Conservation (phyloP, 2,113 vertebrate species). For the Cololabis saira region DNA sequence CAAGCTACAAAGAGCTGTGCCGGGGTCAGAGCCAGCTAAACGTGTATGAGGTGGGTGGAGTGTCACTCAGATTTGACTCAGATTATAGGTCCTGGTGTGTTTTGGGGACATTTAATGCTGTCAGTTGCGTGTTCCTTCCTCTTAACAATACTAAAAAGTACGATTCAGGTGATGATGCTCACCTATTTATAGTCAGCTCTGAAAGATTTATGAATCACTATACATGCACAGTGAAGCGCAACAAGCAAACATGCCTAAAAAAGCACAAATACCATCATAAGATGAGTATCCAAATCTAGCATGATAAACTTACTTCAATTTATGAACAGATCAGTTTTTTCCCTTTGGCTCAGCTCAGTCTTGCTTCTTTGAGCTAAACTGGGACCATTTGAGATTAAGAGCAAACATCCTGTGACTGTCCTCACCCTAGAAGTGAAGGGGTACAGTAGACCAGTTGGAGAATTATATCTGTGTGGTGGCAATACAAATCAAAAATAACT, state of each 20-base stretch:
- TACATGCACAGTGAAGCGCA: not conserved
- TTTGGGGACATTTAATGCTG: not conserved
- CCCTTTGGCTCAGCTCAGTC: constrained; percentile 39
- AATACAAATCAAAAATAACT: constrained; percentile 44
- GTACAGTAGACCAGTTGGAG: constrained; percentile 23
- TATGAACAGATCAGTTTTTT: constrained; percentile 14
- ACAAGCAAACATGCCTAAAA: not conserved
- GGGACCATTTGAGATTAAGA: constrained; percentile 40
- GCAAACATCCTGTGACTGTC: constrained; percentile 13
- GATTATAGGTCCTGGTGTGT: not conserved
- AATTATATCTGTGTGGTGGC: constrained; percentile 10
- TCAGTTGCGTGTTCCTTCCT: not conserved
- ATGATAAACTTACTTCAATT: constrained; percentile 24
- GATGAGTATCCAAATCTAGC: not conserved
- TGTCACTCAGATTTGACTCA: not conserved
- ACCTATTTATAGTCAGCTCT: constrained; percentile 10
- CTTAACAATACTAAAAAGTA: not conserved
- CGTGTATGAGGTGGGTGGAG: constrained; percentile 87
- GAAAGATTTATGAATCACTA: not conserved
- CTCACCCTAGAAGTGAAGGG: constrained; percentile 43
- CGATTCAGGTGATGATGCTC: constrained; percentile 1
- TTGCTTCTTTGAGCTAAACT: constrained; percentile 28
- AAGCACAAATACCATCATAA: constrained; percentile 1
- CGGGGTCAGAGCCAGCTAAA: constrained; percentile 90
- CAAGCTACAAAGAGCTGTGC: constrained; percentile 92